Base-by-base conservation (phyloP, 2,888 invertebrate genomes). In the Agelastica alni region DNA sequence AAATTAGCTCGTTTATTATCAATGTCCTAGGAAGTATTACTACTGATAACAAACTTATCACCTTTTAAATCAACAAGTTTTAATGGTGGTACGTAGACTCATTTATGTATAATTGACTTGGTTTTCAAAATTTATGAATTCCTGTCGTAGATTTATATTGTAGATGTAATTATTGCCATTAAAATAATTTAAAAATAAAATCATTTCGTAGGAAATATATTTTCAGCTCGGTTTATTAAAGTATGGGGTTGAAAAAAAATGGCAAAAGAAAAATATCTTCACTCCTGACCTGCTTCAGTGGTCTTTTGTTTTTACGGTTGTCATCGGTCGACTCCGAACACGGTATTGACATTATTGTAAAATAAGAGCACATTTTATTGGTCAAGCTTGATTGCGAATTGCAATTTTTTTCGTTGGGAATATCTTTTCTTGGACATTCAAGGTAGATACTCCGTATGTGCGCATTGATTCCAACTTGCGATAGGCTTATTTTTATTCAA, bases 311-410 rank as follows among this genome's bases (percentile, higher is more conserved):
- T 59, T 55, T 56, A 56, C 48, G 47, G 37, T 51, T 52, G 46
- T 56, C 51, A 47, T 34, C 55, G 37, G 30, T 31, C 16, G 55
- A 52, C 52, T 49, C 58, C 56, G 52, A 54, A 49, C 51, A 43
- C 58, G 56, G 54, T 51, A 54, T 49, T 51, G 58, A 48, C 56
- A 58, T 59, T 58, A 58, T 60, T 61, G 61, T 56, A 61, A 63
- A 63, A 62, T 61, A 60, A 60, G 62, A 62, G 56, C 62, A 54
- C 51, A 52, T 59, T 59, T 60, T 60, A 63, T 65, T 65, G 65
- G 62, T 51, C 59, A 54, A 53, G 52, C 53, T 47, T 57, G 45
- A 55, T 59, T 56, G 52, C 53, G 62, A 59, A 56, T 57, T 52
- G 53, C 53, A 55, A 51, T 59, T 61, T 60, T 62, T 53, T 45